phyloP scores from a whole-genome alignment of 2,888 invertebrate genomes.

The Polydrusus cervinus region DNA sequence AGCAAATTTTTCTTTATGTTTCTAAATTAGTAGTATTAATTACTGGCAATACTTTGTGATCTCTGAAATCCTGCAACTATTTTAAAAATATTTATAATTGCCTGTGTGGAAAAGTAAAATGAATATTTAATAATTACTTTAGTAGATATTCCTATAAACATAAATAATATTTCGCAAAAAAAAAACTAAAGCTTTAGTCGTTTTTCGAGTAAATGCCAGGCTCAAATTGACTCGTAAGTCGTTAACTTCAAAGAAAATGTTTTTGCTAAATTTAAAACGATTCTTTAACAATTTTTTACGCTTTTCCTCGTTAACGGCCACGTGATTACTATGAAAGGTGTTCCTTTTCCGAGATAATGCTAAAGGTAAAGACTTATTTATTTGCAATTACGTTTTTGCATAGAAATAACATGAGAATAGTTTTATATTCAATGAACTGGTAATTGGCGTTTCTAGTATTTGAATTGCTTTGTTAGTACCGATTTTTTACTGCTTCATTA shows the following conservation, averaged over 20 bases:
- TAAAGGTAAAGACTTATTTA: slow-evolving; percentile 26
- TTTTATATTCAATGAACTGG: not conserved
- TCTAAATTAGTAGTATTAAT: no score
- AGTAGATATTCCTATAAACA: no score
- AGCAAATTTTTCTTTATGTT: no score
- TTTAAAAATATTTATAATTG: no score
- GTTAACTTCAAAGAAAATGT: not conserved
- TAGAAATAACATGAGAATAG: not conserved
- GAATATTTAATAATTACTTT: no score
- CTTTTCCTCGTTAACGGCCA: slow-evolving; percentile 39
- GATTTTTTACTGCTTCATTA: no score
- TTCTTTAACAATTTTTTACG: slow-evolving; percentile 14
- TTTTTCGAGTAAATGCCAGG: no score
- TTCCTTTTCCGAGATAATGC: slow-evolving; percentile 11
- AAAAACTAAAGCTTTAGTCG: no score
- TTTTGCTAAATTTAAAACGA: not conserved
- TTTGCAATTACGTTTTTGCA: slow-evolving; percentile 9
- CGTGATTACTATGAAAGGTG: slow-evolving; percentile 22
- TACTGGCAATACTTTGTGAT: no score
- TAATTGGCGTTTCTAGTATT: slow-evolving; percentile 1
- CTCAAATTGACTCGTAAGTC: not conserved
- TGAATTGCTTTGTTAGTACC: not conserved
- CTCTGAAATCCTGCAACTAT: no score
- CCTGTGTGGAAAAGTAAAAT: no score
- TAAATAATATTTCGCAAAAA: no score